Evolutionary conservation across 2,113 vertebrate genomes (phyloP), one percentile per base, ranked within the genome.

Genomic region (Dromiciops gliroides): DNA sequence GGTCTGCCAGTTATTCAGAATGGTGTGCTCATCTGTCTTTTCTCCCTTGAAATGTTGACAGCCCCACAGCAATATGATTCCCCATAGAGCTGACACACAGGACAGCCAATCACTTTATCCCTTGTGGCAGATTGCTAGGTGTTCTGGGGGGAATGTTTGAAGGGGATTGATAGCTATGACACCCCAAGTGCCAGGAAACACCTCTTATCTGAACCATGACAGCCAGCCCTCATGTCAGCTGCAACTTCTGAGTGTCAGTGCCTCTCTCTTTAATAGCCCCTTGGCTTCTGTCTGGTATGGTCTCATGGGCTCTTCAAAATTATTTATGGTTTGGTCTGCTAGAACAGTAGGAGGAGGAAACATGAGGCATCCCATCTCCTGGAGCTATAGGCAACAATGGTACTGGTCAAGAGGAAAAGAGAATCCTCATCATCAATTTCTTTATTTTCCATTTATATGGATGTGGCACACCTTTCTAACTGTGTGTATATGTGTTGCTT

Each of bases 161-260:
- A 97, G 97, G 97, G 91, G 97, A 97, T 97, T 16, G 67, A 83
- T 89, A 97, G 97, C 97, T 93, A 96, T 90, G 96, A 95, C 0
- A 25, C 24, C 94, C 7, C 96, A 98, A 98, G 97, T 0, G 44
- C 90, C 25, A 0, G 0, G 2, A 25, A 4, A 47, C 0, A 51
- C 94, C 90, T 51, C 95, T 98, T 97, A 98, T 98, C 98, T 97
- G 67, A 0, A 0, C 53, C 67, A 93, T 48, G 53, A 97, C 51
- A 19, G 23, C 14, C 60, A 96, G 91, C 50, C 97, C 93, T 93
- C 44, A 0, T 25, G 44, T 93, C 83, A 3, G 94, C 97, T 12
- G 0, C 2, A 0, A 94, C 26, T 48, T 95, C 94, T 89, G 12
- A 0, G 50, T 95, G 2, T 95, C 96, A 37, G 12, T 97, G 94